phyloP scores from a whole-genome alignment of 2,888 invertebrate species.

The Megamerina dolium region DNA sequence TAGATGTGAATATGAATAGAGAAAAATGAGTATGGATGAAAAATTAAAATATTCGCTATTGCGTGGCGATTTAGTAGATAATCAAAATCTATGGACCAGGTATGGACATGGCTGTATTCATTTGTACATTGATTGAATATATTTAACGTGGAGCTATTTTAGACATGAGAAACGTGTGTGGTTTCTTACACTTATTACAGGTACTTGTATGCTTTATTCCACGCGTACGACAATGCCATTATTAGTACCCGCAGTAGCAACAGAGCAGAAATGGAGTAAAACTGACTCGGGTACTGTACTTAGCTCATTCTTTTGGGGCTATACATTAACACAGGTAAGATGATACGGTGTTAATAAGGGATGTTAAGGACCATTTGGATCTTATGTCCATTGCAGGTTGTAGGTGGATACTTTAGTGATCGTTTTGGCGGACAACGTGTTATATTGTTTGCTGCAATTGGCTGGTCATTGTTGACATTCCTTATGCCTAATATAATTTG shows the following conservation, averaged over 20 bases:
- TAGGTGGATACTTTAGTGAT: slow-evolving; percentile 56
- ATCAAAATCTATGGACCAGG: slow-evolving; percentile 48
- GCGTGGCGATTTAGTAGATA: slow-evolving; percentile 48
- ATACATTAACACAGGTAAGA: slow-evolving; percentile 58
- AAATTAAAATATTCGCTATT: slow-evolving; percentile 44
- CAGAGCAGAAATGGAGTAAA: slow-evolving; percentile 63
- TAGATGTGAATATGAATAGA: background rate
- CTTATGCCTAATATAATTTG: slow-evolving; percentile 55
- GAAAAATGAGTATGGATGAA: slow-evolving; percentile 24
- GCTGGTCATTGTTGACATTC: slow-evolving; percentile 55
- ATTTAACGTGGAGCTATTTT: background rate
- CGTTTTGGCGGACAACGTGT: slow-evolving; percentile 61
- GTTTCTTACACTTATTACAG: slow-evolving; percentile 57
- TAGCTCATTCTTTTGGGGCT: slow-evolving; percentile 70
- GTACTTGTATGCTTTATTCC: slow-evolving; percentile 61
- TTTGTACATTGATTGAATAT: background rate
- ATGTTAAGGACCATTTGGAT: background rate
- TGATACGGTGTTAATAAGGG: too few relatives aligned
- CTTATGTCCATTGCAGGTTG: slow-evolving; percentile 32
- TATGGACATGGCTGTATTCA: slow-evolving; percentile 13
- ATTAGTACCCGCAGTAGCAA: slow-evolving; percentile 57
- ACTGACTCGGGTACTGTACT: slow-evolving; percentile 63
- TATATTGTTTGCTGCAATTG: slow-evolving; percentile 57
- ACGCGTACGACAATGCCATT: slow-evolving; percentile 63
- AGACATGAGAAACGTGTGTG: slow-evolving; percentile 55